Percentiles rank a stretch among this genome's conserved stretches.
These are phyloP conservation scores for Eustalomyia histrio DNA, from an alignment of 2,888 invertebrate genomes.

Conservation along the genomic window DNA sequence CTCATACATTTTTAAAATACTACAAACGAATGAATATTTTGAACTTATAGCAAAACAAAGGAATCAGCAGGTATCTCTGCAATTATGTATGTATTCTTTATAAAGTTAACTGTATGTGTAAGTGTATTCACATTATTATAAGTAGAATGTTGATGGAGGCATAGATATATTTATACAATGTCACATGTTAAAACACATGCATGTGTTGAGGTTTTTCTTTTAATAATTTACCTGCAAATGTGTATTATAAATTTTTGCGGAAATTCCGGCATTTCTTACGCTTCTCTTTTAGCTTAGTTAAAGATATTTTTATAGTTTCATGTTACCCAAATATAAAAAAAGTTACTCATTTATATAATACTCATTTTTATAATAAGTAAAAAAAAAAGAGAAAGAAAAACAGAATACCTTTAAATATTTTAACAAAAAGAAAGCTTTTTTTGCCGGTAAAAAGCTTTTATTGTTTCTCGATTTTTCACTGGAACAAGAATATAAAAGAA, in stretches of 20 bases:
- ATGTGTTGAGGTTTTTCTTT: constrained; percentile 20
- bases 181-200: constrained; percentile 34
- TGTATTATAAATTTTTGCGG: not conserved
- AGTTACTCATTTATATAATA: no score
- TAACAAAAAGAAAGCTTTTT: constrained; percentile 1
- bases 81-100: no score
- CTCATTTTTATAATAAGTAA: not conserved
- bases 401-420: constrained; percentile 2
- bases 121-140: no score
- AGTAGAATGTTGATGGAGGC: not conserved
- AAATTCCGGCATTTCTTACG: constrained; percentile 20
- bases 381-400: constrained; percentile 10
- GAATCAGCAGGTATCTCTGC: no score
- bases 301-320: not conserved
- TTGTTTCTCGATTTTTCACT: not conserved
- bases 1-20: no score
- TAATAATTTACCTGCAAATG: not conserved
- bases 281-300: not conserved
- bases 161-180: not conserved
- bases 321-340: no score
- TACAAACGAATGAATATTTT: no score
- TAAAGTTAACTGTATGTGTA: no score
- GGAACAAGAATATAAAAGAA: not conserved
- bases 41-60: no score
- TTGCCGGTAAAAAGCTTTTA: constrained; percentile 3